Conservation (phyloP, 2,888 invertebrate genomes). For the Caenorhabditis doughertyi region DNA sequence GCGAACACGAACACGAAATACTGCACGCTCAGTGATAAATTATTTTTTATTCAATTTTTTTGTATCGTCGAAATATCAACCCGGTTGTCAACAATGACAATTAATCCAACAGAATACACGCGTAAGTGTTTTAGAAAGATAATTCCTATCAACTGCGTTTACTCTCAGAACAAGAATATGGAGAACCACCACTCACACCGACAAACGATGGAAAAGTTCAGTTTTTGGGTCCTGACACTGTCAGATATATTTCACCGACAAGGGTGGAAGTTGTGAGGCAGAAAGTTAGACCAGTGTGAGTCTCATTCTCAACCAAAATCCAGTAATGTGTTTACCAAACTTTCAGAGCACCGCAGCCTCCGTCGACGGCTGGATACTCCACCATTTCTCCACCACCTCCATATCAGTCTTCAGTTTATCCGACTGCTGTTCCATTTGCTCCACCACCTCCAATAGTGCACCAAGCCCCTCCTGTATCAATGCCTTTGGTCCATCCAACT, state of each 20-base stretch:
- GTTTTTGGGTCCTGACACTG: conserved; percentile 54
- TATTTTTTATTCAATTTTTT: conserved; percentile 2
- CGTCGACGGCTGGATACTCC: conserved; percentile 9
- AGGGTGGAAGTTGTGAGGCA: conserved; percentile 28
- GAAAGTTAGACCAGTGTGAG: conserved; percentile 13
- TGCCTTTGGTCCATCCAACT: conserved; percentile 27
- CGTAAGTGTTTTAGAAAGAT: conserved; percentile 3
- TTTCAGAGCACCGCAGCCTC: conserved; percentile 1
- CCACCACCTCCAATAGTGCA: not conserved
- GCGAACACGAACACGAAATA: conserved; percentile 14
- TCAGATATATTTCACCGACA: conserved; percentile 56
- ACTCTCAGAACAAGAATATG: conserved; percentile 11
- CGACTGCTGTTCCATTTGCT: not conserved
- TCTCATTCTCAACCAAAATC: too few relatives aligned
- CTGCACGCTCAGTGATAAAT: not conserved
- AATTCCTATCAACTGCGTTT: not conserved
- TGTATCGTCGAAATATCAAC: not conserved
- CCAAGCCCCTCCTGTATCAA: conserved; percentile 10
- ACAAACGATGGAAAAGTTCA: conserved; percentile 54
- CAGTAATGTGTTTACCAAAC: not conserved
- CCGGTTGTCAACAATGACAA: conserved; percentile 47
- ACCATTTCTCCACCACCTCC: conserved; percentile 8
- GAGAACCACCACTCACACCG: conserved; percentile 45
- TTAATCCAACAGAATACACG: conserved; percentile 33
- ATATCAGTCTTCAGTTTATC: conserved; percentile 33